phyloP scores from a whole-genome alignment of 2,113 vertebrate genomes.

The Eretmochelys imbricata region DNA sequence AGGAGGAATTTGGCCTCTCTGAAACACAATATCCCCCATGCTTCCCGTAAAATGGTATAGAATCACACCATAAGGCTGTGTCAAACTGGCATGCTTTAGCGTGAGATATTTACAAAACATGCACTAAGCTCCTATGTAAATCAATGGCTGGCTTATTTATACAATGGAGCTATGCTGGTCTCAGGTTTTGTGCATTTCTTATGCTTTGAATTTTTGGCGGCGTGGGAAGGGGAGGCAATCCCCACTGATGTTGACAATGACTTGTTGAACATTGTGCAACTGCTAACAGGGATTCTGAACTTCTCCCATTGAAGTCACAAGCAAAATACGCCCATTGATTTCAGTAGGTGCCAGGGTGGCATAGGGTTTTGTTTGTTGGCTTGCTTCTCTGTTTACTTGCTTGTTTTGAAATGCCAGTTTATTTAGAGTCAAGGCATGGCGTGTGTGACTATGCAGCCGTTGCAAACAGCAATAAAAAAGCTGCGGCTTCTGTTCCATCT shows the following conservation, averaged over 20 bases:
- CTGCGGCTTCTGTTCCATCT: not conserved
- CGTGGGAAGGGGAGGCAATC: not conserved
- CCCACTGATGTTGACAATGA: not conserved
- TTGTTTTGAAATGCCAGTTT: not conserved
- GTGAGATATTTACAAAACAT: not conserved
- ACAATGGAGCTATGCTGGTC: not conserved
- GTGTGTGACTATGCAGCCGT: not conserved
- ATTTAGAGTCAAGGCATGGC: not conserved
- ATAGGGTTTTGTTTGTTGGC: not conserved
- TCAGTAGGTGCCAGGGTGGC: not conserved
- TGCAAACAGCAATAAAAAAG: not conserved
- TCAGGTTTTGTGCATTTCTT: not conserved
- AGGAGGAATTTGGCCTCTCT: not conserved
- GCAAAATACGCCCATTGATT: not conserved
- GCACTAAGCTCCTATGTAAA: not conserved
- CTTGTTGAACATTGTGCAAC: not conserved
- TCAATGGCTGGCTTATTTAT: not conserved
- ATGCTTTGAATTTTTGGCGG: not conserved
- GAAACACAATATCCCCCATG: not conserved
- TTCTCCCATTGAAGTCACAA: not conserved
- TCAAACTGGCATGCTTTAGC: not conserved
- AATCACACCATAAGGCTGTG: not conserved
- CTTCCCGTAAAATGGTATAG: not conserved
- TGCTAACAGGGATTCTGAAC: not conserved
- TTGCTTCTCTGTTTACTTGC: not conserved